Percentiles rank a stretch among this genome's conserved stretches.
Evolutionary conservation across 2,797 vertebrate genomes (phyloP).

Genomic region (Sebastes nivosus): DNA sequence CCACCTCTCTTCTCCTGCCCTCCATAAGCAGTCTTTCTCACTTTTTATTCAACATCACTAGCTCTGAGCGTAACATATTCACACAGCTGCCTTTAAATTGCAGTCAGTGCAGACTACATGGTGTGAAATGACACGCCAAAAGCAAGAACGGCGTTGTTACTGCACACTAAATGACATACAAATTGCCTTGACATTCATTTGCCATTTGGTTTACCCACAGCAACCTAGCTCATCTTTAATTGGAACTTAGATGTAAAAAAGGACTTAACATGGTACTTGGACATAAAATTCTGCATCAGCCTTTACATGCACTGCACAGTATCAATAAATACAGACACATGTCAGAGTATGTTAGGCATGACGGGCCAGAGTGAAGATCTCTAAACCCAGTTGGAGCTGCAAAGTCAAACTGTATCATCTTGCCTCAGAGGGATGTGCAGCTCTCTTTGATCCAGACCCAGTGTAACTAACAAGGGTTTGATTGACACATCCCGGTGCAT

Average conservation of each 20-base stretch:
- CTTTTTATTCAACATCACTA: background rate
- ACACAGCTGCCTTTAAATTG: too few species aligned
- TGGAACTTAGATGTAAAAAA: background rate
- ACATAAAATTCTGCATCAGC: background rate
- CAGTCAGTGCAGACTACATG: background rate
- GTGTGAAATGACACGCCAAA: too few species aligned
- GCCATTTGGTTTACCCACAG: background rate
- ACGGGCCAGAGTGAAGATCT: background rate
- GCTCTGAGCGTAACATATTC: background rate
- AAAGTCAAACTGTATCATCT: conserved; percentile 42
- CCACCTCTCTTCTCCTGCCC: background rate
- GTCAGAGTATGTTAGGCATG: background rate
- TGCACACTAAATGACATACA: background rate
- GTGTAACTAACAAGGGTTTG: conserved; percentile 39
- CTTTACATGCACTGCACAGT: background rate
- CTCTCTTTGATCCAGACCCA: conserved; percentile 37
- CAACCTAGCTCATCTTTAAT: background rate
- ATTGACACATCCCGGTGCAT: conserved; percentile 41
- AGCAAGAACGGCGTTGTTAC: background rate
- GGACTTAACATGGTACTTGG: background rate
- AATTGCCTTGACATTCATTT: background rate
- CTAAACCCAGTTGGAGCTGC: conserved; percentile 6
- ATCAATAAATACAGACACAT: background rate
- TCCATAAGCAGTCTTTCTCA: background rate
- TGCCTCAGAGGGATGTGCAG: conserved; percentile 28